These are phyloP conservation scores for Brachystomella parvula DNA, from an alignment of 1,140 invertebrate genomes.

Conservation along the genomic window DNA sequence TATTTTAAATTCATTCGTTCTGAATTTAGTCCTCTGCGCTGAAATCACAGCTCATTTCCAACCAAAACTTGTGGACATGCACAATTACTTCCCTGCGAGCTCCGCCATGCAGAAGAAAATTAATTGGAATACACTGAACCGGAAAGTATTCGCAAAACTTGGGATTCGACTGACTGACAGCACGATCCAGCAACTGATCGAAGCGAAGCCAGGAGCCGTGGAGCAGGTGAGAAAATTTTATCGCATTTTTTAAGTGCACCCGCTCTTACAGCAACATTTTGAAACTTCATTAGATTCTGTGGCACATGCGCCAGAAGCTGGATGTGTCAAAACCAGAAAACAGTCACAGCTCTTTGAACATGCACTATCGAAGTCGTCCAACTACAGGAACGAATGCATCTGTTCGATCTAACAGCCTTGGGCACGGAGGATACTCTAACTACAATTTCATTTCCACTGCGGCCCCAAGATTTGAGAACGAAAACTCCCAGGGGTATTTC, in stretches of 20 bases:
- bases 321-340: background rate
- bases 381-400: no score
- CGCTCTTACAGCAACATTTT: no score
- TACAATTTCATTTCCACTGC: no score
- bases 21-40: conserved; percentile 24
- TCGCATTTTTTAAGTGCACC: background rate
- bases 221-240: conserved; percentile 22
- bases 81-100: conserved; percentile 29
- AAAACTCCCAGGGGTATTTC: background rate
- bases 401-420: background rate
- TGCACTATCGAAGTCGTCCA: no score
- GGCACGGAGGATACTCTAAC: no score
- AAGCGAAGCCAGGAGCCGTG: conserved; percentile 28
- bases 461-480: background rate
- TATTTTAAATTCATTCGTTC: background rate
- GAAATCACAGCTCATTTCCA: conserved; percentile 27
- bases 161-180: conserved; percentile 23
- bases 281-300: conserved; percentile 19
- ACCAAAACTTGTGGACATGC: conserved; percentile 29
- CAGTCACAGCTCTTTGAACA: no score
- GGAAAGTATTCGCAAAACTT: conserved; percentile 29
- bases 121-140: conserved; percentile 34
- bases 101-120: conserved; percentile 23
- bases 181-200: conserved; percentile 19
- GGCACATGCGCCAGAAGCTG: conserved; percentile 21